Conservation (phyloP, 1,140 invertebrate species). For the Drosophila guanche region DNA sequence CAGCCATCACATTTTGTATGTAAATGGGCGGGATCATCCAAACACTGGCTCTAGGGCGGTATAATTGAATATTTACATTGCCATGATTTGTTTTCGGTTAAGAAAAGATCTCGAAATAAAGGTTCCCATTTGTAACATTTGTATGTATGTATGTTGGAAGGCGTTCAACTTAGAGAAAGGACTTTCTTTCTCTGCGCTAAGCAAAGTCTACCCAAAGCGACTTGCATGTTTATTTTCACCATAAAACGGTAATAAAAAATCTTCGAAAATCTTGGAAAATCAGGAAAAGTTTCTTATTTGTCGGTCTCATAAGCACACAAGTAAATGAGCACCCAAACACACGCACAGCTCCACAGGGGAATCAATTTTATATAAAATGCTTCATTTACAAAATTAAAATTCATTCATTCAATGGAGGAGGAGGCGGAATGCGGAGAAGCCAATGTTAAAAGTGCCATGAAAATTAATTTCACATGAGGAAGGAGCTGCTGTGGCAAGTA, state of each 20-base stretch:
- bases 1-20: slow-evolving; percentile 10
- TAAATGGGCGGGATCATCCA: slow-evolving; percentile 22
- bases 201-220: not conserved
- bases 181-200: not conserved
- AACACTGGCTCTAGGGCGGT: not conserved
- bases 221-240: not conserved
- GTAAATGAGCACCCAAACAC: slow-evolving; percentile 3
- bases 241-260: slow-evolving; percentile 16
- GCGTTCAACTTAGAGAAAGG: not conserved
- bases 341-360: slow-evolving; percentile 17
- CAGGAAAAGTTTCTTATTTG: too few relatives aligned
- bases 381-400: slow-evolving; percentile 57
- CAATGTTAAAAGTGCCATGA: slow-evolving; percentile 32
- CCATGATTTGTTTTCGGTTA: slow-evolving; percentile 8
- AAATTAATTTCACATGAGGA: slow-evolving; percentile 38
- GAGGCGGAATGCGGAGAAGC: not conserved
- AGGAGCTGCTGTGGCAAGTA: not conserved
- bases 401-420: slow-evolving; percentile 23
- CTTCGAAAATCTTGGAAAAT: not conserved
- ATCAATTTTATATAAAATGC: slow-evolving; percentile 51
- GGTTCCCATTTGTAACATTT: not conserved
- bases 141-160: not conserved
- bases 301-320: not conserved
- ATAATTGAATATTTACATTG: slow-evolving; percentile 55
- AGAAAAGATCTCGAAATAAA: not conserved